These are phyloP conservation scores for Cheilosia vulpina DNA, from an alignment of 2,888 invertebrate genomes.

Conservation along the genomic window DNA sequence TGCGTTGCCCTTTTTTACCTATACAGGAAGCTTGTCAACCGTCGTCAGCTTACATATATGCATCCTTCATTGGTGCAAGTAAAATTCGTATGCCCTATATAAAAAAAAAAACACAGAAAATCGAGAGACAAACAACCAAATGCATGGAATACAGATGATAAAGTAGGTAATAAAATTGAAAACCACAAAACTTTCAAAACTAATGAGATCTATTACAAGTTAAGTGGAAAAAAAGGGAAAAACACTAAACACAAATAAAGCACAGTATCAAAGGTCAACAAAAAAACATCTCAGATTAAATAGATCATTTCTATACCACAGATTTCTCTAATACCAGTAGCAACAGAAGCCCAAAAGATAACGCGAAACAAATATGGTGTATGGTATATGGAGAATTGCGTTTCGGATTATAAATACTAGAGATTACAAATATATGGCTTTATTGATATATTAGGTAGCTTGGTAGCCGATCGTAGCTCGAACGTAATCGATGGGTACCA, in stretches of 20 bases:
- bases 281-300: conserved; percentile 62
- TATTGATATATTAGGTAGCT: conserved; percentile 56
- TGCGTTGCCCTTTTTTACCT: too few species aligned
- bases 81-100: neutral
- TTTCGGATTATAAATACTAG: conserved; percentile 52
- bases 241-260: conserved; percentile 6
- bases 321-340: conserved; percentile 61
- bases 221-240: neutral
- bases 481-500: conserved; percentile 51
- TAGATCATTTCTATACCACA: conserved; percentile 56
- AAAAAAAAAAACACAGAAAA: neutral
- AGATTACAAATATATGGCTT: conserved; percentile 61
- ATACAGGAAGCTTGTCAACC: too few species aligned
- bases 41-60: too few species aligned
- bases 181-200: conserved; percentile 22
- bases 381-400: conserved; percentile 38
- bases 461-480: conserved; percentile 18
- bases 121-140: neutral
- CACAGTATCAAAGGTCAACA: conserved; percentile 53
- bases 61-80: neutral
- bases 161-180: conserved; percentile 6
- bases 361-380: conserved; percentile 37
- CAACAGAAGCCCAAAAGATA: conserved; percentile 64
- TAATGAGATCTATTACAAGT: conserved; percentile 39
- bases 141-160: neutral